A percentile compares a stretch with the other conserved stretches of the same genome.
Evolutionary conservation across 2,797 vertebrate species (phyloP).

Genomic region (Chelmon rostratus): DNA sequence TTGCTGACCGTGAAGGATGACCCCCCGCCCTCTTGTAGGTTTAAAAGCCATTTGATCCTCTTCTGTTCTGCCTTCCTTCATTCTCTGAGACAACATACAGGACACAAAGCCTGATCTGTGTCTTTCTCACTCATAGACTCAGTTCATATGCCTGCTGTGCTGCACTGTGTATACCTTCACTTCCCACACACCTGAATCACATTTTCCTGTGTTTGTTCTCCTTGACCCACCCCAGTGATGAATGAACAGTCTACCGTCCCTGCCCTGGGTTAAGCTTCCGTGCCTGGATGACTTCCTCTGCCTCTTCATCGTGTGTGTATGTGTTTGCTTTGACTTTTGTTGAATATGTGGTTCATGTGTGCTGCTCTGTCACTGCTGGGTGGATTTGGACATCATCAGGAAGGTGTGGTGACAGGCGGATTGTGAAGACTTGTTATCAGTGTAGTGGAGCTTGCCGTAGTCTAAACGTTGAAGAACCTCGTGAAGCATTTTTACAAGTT

Average conservation of each 20-base stretch:
- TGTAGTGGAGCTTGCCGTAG: background rate
- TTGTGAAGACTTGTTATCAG: background rate
- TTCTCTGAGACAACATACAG: conserved; percentile 50
- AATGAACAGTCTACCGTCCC: conserved; percentile 60
- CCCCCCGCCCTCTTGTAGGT: conserved; percentile 5
- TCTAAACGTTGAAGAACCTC: background rate
- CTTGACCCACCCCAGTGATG: conserved; percentile 41
- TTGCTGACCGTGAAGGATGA: conserved; percentile 20
- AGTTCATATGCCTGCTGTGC: conserved; percentile 27
- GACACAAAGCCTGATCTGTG: conserved; percentile 43
- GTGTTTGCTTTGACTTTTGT: conserved; percentile 42
- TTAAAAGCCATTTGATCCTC: conserved; percentile 52
- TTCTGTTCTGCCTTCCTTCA: conserved; percentile 32
- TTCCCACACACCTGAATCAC: conserved; percentile 73
- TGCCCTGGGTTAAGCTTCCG: conserved; percentile 46
- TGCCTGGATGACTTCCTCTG: conserved; percentile 41
- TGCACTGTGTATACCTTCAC: conserved; percentile 44
- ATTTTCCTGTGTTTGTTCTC: conserved; percentile 72
- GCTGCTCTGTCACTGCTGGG: conserved; percentile 18
- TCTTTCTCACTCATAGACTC: conserved; percentile 46
- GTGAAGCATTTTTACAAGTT: background rate
- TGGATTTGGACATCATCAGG: conserved; percentile 25
- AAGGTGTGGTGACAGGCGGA: background rate
- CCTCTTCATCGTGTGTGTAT: conserved; percentile 40
- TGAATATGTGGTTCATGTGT: conserved; percentile 4